Base-by-base conservation (phyloP, 2,113 vertebrate species). In the Polypterus bichir region DNA sequence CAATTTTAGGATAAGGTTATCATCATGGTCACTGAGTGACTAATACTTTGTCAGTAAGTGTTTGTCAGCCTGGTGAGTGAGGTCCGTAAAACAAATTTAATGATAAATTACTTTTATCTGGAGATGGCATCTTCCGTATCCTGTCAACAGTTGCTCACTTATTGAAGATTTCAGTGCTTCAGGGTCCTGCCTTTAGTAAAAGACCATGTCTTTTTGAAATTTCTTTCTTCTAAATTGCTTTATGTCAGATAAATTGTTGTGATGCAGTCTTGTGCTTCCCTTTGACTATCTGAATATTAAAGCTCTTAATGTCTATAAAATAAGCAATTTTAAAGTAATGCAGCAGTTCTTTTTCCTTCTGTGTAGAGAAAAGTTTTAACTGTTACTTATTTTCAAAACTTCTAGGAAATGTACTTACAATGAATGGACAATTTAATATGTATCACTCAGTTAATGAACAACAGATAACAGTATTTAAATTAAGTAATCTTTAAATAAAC, bases 101-200 rank as follows among this genome's bases (percentile, higher is more conserved):
- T 81, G 81, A 83, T 81, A 75, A 83, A 75, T 69, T 71, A 72
- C 64, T 4, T n/a, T 73, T 85, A 86, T 85, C 82, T 77, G 75
- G 74, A 75, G 68, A 78, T 78, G 73, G 74, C 78, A 79, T 85
- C 81, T 82, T 72, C 65, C 63, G 59, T 59, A 63, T 46, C 72
- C 73, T 85, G 77, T 85, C 81, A 85, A 74, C 78, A n/a, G 63
- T 76, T 73, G 70, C 74, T 70, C 72, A 74, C 78, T 78, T 75
- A 73, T 66, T 73, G 74, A 70, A 69, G 62, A 66, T 57, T 74
- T 71, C 59, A 73, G 61, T 61, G 68, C 68, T 66, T 66, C 9
- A 44, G 10, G 62, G 81, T 76, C 70, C 48, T 69, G 74, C 79
- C 84, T 81, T 79, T 81, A 84, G 82, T 77, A 71, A 69, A 67